Conservation (phyloP, 1,140 invertebrate species). For the Zaprionus ornatus region DNA sequence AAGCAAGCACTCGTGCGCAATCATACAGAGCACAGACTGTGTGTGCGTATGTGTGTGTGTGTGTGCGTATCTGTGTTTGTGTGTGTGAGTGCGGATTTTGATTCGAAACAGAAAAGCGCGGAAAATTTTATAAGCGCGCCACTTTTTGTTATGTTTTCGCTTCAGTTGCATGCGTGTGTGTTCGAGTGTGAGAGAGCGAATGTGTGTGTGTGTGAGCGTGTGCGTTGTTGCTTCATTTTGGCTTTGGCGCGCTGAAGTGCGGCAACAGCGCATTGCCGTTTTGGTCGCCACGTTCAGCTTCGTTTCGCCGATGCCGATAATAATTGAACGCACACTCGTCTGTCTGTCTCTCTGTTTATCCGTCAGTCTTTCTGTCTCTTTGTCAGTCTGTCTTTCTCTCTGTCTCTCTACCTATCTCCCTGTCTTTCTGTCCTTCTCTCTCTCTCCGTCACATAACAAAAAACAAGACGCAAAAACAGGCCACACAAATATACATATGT, state of each 20-base stretch:
- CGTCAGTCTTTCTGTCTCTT: background rate
- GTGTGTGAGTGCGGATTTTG: conserved; percentile 53
- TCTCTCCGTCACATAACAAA: conserved; percentile 25
- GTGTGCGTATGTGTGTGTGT: conserved; percentile 13
- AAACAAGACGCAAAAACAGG: conserved; percentile 65
- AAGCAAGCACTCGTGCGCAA: conserved; percentile 32
- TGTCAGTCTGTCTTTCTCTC: background rate
- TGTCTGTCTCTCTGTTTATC: background rate
- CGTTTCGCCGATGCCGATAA: conserved; percentile 58
- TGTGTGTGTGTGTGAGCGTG: conserved; percentile 3
- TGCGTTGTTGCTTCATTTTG: conserved; percentile 44
- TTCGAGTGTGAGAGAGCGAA: background rate
- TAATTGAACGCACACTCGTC: conserved; percentile 67
- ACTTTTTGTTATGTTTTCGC: conserved; percentile 48
- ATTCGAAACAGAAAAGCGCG: conserved; percentile 68
- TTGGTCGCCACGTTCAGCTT: conserved; percentile 34
- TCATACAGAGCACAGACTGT: conserved; percentile 4
- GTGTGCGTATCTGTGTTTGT: conserved; percentile 13
- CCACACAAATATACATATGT: conserved; percentile 43
- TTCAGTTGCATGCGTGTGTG: conserved; percentile 6
- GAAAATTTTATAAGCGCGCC: conserved; percentile 74
- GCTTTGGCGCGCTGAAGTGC: conserved; percentile 53
- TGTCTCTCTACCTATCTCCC: background rate
- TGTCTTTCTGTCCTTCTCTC: background rate
- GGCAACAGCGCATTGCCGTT: conserved; percentile 59